A percentile compares a stretch with the other conserved stretches of the same genome.
Evolutionary conservation across 2,113 vertebrate species (phyloP).

Genomic region (Ranitomeya imitator): DNA sequence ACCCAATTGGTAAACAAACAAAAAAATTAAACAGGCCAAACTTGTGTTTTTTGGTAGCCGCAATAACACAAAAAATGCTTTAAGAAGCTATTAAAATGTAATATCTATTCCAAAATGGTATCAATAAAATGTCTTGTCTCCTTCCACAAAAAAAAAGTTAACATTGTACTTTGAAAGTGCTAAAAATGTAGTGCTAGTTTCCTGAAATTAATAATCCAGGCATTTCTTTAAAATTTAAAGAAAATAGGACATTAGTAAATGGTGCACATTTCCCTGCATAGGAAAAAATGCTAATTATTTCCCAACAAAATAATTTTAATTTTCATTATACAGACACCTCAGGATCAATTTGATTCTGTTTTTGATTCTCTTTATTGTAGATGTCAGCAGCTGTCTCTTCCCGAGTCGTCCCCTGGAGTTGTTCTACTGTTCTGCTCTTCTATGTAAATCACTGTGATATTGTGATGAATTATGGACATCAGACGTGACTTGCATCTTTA

Average conservation of each 20-base stretch:
- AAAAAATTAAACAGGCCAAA: no score
- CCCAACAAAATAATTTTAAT: background rate
- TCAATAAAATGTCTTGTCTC: no score
- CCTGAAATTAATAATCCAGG: background rate
- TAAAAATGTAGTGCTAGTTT: background rate
- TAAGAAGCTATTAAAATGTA: no score
- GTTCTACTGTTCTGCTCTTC: background rate
- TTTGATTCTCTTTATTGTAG: background rate
- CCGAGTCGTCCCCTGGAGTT: background rate
- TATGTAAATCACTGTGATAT: slow-evolving; percentile 13
- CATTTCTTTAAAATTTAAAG: background rate
- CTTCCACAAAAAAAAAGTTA: no score
- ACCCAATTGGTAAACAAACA: no score
- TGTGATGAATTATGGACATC: background rate
- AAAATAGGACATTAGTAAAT: background rate
- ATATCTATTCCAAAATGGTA: no score
- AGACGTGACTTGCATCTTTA: slow-evolving; percentile 1
- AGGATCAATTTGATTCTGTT: slow-evolving; percentile 6
- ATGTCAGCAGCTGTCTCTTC: background rate
- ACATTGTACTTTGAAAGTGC: no score
- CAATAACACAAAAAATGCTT: no score
- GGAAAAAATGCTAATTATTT: background rate
- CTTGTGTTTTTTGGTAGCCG: no score
- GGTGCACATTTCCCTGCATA: background rate
- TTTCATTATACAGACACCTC: background rate